Conservation (phyloP, 2,888 invertebrate genomes). For the Mesorhabditis sp. region DNA sequence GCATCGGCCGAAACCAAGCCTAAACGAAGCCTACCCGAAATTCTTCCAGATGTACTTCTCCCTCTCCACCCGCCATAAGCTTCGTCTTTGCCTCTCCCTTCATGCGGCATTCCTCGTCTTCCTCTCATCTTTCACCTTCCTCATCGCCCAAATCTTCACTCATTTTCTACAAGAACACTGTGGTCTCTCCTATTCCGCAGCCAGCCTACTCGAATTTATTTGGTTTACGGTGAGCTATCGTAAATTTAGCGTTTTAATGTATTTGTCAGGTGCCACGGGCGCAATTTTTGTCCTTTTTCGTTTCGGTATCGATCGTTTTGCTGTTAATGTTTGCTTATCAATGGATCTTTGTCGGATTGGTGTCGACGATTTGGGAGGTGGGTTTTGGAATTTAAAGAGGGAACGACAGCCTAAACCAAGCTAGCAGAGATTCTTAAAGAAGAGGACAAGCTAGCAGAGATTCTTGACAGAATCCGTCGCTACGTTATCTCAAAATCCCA, state of each 20-base stretch:
- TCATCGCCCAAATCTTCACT: slow-evolving; percentile 29
- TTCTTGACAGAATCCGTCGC: neutral
- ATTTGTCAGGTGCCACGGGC: neutral
- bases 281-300: neutral
- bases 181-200: neutral
- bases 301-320: neutral
- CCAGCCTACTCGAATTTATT: neutral
- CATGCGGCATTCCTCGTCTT: slow-evolving; percentile 36
- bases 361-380: neutral
- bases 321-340: neutral
- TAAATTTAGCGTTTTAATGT: neutral
- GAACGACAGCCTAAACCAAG: no score
- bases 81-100: slow-evolving; percentile 33
- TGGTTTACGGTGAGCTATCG: neutral
- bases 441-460: neutral
- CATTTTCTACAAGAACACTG: slow-evolving; percentile 21
- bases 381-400: neutral
- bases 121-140: slow-evolving; percentile 25
- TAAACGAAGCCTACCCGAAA: neutral
- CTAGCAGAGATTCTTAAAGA: no score
- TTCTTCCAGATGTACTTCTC: slow-evolving; percentile 26
- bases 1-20: no score
- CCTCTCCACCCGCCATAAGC: slow-evolving; percentile 35
- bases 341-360: slow-evolving; percentile 1
- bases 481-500: neutral